These are phyloP conservation scores for Apteryx owenii DNA, from an alignment of 2,113 vertebrate genomes.

Conservation along the genomic window DNA sequence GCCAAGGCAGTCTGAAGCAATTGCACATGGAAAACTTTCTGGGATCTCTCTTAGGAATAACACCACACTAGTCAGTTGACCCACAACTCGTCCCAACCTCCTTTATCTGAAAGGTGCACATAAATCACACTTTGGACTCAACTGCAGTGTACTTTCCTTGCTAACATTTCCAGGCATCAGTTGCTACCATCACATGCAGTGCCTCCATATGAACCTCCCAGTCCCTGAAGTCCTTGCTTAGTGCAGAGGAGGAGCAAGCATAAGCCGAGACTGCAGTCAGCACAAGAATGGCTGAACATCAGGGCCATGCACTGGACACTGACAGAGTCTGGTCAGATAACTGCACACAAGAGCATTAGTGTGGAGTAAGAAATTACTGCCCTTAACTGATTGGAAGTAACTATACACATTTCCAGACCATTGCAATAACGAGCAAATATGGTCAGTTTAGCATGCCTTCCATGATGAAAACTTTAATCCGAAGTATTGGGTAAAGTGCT, in stretches of 20 bases:
- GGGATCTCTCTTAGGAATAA: not conserved
- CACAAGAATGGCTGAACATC: not conserved
- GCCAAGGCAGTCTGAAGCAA: constrained; percentile 33
- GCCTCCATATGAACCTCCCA: not conserved
- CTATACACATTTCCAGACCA: not conserved
- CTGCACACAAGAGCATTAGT: not conserved
- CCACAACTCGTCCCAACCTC: not conserved
- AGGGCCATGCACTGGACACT: not conserved
- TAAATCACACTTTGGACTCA: not conserved
- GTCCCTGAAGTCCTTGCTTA: not conserved
- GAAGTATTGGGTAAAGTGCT: not conserved
- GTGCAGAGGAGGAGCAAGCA: not conserved
- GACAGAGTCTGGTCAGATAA: not conserved
- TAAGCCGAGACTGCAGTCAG: not conserved
- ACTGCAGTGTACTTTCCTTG: not conserved
- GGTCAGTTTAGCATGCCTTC: not conserved
- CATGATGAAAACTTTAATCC: not conserved
- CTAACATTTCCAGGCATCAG: not conserved
- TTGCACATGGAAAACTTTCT: constrained; percentile 30
- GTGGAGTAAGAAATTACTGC: not conserved
- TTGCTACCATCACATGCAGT: not conserved
- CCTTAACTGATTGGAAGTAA: not conserved
- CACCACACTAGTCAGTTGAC: not conserved
- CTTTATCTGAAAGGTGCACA: constrained; percentile 22
- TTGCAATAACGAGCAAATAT: not conserved